Percentiles rank a stretch among this genome's conserved stretches.
These are phyloP conservation scores for Oostethus manadensis DNA, from an alignment of 2,113 vertebrate species.

Conservation along the genomic window DNA sequence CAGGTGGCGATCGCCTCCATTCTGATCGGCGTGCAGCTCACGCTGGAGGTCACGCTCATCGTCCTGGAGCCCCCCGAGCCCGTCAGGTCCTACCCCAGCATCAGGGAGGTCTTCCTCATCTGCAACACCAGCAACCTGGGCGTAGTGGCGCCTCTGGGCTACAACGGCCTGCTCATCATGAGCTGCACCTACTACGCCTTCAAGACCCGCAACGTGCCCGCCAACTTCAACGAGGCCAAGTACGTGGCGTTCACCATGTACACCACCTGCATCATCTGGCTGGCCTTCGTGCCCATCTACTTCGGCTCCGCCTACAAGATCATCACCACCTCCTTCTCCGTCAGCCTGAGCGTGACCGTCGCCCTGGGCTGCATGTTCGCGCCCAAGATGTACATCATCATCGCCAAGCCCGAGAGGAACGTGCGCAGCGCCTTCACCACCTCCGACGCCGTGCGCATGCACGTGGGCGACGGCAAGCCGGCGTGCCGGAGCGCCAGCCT, in stretches of 20 bases:
- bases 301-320: constrained; percentile 99
- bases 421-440: constrained; percentile 98
- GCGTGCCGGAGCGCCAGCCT: constrained; percentile 91
- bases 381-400: constrained; percentile 98
- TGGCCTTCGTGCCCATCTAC: constrained; percentile 97
- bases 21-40: constrained; percentile 87
- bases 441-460: constrained; percentile 96
- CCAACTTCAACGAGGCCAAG: constrained; percentile 98
- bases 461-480: constrained; percentile 91
- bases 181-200: constrained; percentile 99
- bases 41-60: constrained; percentile 86
- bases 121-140: constrained; percentile 97
- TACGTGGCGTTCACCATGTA: constrained; percentile 99
- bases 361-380: constrained; percentile 98
- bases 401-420: constrained; percentile 93
- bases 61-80: constrained; percentile 93
- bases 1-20: constrained; percentile 91
- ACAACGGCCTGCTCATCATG: constrained; percentile 94
- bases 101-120: constrained; percentile 93
- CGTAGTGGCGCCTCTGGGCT: constrained; percentile 90
- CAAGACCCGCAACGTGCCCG: constrained; percentile 96
- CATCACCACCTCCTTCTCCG: constrained; percentile 96
- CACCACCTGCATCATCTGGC: constrained; percentile 98
- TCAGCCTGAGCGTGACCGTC: constrained; percentile 95
- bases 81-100: constrained; percentile 91